Evolutionary conservation across 2,888 invertebrate species (phyloP), one percentile per base, ranked within the genome.

Genomic region (Drosophila barbarae): DNA sequence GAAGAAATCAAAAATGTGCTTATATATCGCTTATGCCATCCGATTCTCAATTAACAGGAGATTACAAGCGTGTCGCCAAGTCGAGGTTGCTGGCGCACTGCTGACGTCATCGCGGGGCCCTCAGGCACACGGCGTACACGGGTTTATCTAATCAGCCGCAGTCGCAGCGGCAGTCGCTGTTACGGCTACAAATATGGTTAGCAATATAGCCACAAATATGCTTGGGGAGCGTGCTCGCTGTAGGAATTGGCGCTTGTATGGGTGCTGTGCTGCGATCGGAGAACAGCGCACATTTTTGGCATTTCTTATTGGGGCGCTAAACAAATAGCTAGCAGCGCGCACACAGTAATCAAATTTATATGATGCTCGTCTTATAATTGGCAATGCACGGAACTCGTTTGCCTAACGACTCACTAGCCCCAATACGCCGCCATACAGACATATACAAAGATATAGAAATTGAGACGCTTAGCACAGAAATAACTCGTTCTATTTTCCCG

Each of bases 381-480:
- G 65, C 83, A 82, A 72, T 84, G 77, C 85, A 79, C 69, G 83
- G 74, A 79, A 80, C 85, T 84, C 50, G 85, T 84, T 83, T 70
- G 64, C 69, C 72, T 83, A 83, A 83, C 79, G 77, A 66, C 38
- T 51, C 42, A 50, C 52, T 69, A 81, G 73, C 57, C 55, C 81
- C 78, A 84, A 78, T 82, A 55, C 38, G 21, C 50, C 26, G 38
- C 23, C n/a, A n/a, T n/a, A 28, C 15, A 12, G 12, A 10, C 28
- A 7, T 46, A 47, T 47, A 47, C 38, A 53, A 23, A 36, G 15
- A 66, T 54, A 57, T 38, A 76, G 73, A 67, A 76, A 74, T 82
- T 84, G 79, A 84, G 70, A 80, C 75, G 83, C 85, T 80, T 80
- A 85, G 64, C 79, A 83, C 71, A 80, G 77, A 85, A 77, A 85